Evolutionary conservation across 2,888 invertebrate species (phyloP), one percentile per base, ranked within the genome.

Genomic region (Notodonta ziczac): DNA sequence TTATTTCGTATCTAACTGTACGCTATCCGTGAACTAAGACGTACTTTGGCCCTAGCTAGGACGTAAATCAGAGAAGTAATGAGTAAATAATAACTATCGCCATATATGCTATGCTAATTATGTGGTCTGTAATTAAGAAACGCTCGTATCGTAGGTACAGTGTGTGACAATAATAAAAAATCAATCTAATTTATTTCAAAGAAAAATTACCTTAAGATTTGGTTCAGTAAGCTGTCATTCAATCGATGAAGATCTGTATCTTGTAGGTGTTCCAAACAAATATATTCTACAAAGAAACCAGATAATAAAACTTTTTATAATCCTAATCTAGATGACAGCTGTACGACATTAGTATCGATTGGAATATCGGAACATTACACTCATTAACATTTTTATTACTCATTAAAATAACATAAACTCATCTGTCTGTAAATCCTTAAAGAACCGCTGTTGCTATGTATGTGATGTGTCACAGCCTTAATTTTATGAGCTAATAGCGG

Each of bases 311-410:
- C 52, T 52, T 54, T 53, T 54, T 54, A 54, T 39, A 54, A 39
- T 14, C 8, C n/a, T 14, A 39, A 54, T 54, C 54, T 39, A 54
- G 39, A 54, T 39, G 54, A 54, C 54, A 54, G 54, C 14, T 8
- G n/a, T 13, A 5, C 54, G 54, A 35, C 39, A 12, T n/a, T 39
- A 12, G n/a, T 12, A 56, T 52, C 12, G 24, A 54, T 56, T 62
- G 48, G 55, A 60, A 48, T 57, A 59, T 48, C 40, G 48, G 55
- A 64, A 55, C 55, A 64, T 68, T 58, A 59, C 39, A 42, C 4
- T 24, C 51, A 66, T 72, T 70, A 50, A n/a, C 70, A 70, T 66
- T 55, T 16, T 65, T 59, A 73, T 62, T 14, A 40, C 35, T 59
- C 16, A 65, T 66, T 66, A 67, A 57, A 59, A 66, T 10, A 53